Percentiles rank a stretch among this genome's conserved stretches.
These are phyloP conservation scores for Synergus itoensis DNA, from an alignment of 2,888 invertebrate genomes.

Conservation along the genomic window DNA sequence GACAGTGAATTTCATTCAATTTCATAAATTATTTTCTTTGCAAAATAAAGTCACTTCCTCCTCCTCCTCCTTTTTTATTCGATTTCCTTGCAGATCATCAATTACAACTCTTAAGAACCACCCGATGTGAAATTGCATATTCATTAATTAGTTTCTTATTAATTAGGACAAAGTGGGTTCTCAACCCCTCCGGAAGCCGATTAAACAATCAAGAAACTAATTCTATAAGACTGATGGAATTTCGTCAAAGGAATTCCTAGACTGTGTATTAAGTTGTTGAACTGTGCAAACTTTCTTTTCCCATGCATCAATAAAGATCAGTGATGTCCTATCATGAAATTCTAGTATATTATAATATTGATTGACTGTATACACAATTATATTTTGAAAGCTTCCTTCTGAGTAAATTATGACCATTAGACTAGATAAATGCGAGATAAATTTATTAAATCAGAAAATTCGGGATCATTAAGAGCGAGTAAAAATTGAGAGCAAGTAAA, in stretches of 20 bases:
- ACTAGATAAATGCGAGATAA: background rate
- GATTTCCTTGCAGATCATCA: background rate
- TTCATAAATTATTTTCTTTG: background rate
- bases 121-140: background rate
- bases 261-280: background rate
- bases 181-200: background rate
- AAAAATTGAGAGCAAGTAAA: background rate
- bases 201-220: slow-evolving; percentile 4
- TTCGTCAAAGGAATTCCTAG: background rate
- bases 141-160: background rate
- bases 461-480: slow-evolving; percentile 8
- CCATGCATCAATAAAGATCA: slow-evolving; percentile 5
- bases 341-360: background rate
- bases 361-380: background rate
- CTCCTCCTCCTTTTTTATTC: background rate
- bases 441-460: slow-evolving; percentile 7
- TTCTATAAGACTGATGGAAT: background rate
- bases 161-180: background rate
- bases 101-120: background rate
- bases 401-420: slow-evolving; percentile 2
- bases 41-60: background rate
- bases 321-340: too few relatives aligned
- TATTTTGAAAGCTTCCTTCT: slow-evolving; percentile 8
- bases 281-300: background rate
- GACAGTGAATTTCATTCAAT: background rate